Evolutionary conservation across 2,113 vertebrate genomes (phyloP), one percentile per base, ranked within the genome.

Genomic region (Aspidoscelis tigris): DNA sequence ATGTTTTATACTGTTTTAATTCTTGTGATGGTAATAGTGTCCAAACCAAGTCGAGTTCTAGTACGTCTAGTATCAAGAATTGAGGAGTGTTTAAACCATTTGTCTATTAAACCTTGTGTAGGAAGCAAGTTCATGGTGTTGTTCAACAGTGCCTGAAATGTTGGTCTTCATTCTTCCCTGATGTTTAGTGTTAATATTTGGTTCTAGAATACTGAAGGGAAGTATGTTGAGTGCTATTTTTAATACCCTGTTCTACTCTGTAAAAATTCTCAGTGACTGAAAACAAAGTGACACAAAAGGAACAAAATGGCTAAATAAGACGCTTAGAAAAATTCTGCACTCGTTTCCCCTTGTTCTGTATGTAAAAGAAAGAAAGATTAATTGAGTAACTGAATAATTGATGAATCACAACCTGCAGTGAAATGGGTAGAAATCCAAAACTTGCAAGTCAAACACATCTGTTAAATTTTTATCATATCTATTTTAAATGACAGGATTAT

Each of bases 401-500:
- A 61, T 41, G 55, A 78, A 65, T 76, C 9, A 7, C 26, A 76
- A 58, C 61, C 11, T 65, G 8, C 76, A 64, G 76, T 11, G 7
- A 65, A 66, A 65, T 65, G 33, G 39, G 26, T 41, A 78, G 22
- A 26, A 10, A 65, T 43, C 53, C 21, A 65, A n/a, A 26, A 70
- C 11, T 80, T 70, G 14, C 18, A 21, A 53, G 24, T 43, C 16
- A 70, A 69, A 8, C 16, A 39, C 65, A 53, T 80, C n/a, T 10
- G 12, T 65, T 66, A 10, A 44, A 4, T 79, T 47, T 79, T 80
- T 68, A 80, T 68, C 43, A 66, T 50, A 33, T 7, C 22, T 68
- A 18, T 68, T 68, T 80, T 47, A 80, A n/a, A 80, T 65, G 76
- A 10, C 76, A 78, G 21, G n/a, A 16, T 76, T 58, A 18, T 76